Base-by-base conservation (phyloP, 1,140 invertebrate species). In the Lordiphosa clarofinis region DNA sequence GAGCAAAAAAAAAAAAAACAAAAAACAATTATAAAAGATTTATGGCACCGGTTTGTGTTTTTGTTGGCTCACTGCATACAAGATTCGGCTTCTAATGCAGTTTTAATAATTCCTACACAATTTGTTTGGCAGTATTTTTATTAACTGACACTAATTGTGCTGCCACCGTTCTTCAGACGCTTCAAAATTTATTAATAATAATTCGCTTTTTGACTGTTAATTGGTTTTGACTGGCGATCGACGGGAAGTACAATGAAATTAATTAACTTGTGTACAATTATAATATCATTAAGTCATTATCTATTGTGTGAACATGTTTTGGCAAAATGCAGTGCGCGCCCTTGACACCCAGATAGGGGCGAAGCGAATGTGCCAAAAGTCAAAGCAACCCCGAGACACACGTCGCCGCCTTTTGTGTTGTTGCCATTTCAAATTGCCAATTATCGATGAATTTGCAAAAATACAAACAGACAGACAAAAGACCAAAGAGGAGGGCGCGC, bases 191-290 rank as follows among this genome's bases (percentile, higher is more conserved):
- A 82, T 81, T 59, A 44, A 46, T 49, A 31, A 31, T 48, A 35
- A 10, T 8, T 44, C 8, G 2, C 10, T 78, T 69, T 79, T 73
- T 55, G 56, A 44, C 56, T 59, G 71, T 81, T 81, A 67, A 81
- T 81, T 76, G 73, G 56, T 73, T 82, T 66, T 82, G 76, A 82
- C 78, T 68, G 72, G 56, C 63, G 53, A 55, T 31, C 50, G 28
- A 37, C 35, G 38, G 35, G n/a, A 53, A 31, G 39, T 53, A 68
- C 62, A 82, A 82, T 64, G 67, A 66, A 74, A 53, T 62, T 81
- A 84, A 82, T 82, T 76, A 82, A 82, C 76, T 82, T 76, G 76
- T 82, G 82, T 76, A 74, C 76, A 82, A 82, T 82, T 82, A 82
- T 76, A 82, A 70, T 62, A 68, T 82, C 76, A 82, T 82, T 82